These are phyloP conservation scores for Lucilia cuprina DNA, from an alignment of 1,140 invertebrate species.

Conservation along the genomic window DNA sequence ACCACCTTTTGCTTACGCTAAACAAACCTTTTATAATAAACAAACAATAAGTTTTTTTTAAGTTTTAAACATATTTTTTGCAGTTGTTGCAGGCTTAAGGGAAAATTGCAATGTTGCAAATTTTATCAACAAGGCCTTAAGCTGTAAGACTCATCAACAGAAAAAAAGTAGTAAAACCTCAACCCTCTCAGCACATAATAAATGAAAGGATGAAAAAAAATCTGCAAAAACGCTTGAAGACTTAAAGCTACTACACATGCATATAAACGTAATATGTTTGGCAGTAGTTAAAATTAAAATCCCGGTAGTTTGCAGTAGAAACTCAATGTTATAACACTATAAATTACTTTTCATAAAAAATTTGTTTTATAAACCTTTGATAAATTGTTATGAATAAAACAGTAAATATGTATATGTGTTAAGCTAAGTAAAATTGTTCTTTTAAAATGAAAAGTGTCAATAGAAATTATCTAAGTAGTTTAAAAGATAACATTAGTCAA, in stretches of 20 bases:
- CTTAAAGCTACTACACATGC: not conserved
- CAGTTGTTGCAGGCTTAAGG: not conserved
- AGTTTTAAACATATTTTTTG: not conserved
- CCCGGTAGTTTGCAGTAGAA: no score
- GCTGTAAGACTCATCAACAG: not conserved
- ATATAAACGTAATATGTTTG: not conserved
- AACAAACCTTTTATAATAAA: not conserved
- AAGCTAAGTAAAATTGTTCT: no score
- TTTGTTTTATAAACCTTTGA: no score
- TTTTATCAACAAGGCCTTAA: conserved; percentile 20
- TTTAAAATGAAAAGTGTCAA: no score
- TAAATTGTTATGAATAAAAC: no score
- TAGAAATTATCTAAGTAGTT: no score
- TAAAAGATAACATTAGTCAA: no score
- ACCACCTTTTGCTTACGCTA: not conserved
- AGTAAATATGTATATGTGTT: no score
- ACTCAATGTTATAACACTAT: no score
- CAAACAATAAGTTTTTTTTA: not conserved
- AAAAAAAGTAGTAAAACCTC: not conserved
- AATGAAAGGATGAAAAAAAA: not conserved
- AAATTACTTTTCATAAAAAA: no score
- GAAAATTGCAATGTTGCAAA: conserved; percentile 16
- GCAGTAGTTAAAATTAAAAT: no score
- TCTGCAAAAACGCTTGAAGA: not conserved
- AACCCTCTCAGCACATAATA: conserved; percentile 11